phyloP scores from a whole-genome alignment of 2,113 vertebrate genomes.

The Tragelaphus strepsiceros region DNA sequence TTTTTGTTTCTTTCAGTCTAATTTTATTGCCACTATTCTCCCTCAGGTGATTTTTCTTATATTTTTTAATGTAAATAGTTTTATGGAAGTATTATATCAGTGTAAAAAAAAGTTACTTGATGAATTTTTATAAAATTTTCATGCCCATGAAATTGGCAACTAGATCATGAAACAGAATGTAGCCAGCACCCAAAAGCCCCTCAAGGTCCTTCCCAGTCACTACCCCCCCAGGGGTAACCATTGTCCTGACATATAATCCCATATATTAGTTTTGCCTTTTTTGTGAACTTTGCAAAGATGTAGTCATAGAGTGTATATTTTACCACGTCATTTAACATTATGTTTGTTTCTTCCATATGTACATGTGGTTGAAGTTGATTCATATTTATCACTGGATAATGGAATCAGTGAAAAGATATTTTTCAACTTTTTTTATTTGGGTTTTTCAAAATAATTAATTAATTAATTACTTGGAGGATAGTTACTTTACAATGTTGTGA shows the following conservation, averaged over 20 bases:
- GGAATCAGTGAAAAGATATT: background rate
- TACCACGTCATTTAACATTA: background rate
- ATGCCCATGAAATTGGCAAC: background rate
- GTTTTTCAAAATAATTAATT: background rate
- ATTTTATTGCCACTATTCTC: background rate
- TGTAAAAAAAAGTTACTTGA: background rate
- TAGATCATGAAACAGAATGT: background rate
- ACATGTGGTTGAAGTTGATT: background rate
- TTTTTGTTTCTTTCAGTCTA: background rate
- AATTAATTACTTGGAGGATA: background rate
- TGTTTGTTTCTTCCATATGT: background rate
- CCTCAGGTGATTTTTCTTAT: background rate
- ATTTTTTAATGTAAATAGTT: background rate
- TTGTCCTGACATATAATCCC: background rate
- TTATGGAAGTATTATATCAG: background rate
- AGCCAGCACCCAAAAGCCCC: background rate
- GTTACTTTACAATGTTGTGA: background rate
- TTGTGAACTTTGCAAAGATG: background rate
- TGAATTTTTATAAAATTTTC: background rate
- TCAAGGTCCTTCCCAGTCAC: background rate
- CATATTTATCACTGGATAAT: background rate
- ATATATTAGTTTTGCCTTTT: background rate
- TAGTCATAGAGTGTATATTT: background rate
- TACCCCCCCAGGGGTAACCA: background rate
- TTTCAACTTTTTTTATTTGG: background rate